Evolutionary conservation across 2,888 invertebrate species (phyloP), one percentile per base, ranked within the genome.

Genomic region (Tanypteryx hageni): DNA sequence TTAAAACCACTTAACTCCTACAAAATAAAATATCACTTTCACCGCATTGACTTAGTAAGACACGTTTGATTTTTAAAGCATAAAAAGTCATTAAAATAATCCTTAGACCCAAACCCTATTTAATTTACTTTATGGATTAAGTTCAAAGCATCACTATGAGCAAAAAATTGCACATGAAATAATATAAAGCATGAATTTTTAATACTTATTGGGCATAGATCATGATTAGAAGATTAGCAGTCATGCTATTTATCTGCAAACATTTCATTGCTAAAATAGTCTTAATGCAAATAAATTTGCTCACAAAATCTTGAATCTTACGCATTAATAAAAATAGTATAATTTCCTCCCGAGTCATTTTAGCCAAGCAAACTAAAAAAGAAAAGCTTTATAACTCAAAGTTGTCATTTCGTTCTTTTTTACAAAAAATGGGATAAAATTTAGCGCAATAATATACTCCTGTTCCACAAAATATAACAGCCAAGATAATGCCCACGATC

Each of bases 341-440:
- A 44, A 44, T 44, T 44, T 44, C 44, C 22, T 76, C 27, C 22
- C 22, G 11, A 22, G 76, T 5, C 13, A 76, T 27, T 27, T 27
- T 27, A 10, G 13, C 5, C 76, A 76, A 7, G 27, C 0, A 76
- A 76, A 76, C 22, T 76, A 4, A 27, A 68, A 68, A 22, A n/a
- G 68, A 76, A 22, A 76, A 76, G 22, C 8, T 76, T 76, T 76
- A 89, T 59, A 58, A 89, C 68, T 89, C 89, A 57, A 58, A 85
- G 57, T 92, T 86, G 58, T 86, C 84, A 76, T 85, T 84, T 92
- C 95, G 95, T 92, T 96, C 95, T 93, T 96, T 96, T 93, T 96
- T 95, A 93, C 97, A 97, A 86, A 97, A 94, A 89, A 96, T 95
- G 58, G 97, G 97, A 94, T 97, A 97, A 94, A 97, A 97, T 93